Base-by-base conservation (phyloP, 2,113 vertebrate species). In the Desmodus rotundus region DNA sequence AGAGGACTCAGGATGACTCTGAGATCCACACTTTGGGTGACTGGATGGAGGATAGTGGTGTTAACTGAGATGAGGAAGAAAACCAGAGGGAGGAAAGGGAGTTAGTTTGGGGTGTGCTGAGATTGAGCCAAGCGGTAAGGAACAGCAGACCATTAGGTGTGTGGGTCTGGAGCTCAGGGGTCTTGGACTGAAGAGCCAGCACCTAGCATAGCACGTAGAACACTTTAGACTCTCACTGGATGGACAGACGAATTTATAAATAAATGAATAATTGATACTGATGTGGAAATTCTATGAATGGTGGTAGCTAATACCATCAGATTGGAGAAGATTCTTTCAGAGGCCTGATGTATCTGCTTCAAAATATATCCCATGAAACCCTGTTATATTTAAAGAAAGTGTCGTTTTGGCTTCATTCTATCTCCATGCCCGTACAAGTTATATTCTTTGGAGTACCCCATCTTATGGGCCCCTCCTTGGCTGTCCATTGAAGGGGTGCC, bases 51-150 rank as follows among this genome's bases (percentile, higher is more conserved):
- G 61, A 15, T 17, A 8, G 41, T 28, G 28, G 15, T 36, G 20
- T 61, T 20, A 5, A 26, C 58, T 22, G 61, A 63, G 58, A 7
- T 33, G 20, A 47, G 50, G 43, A 54, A 19, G 41, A 56, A 26
- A 24, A 56, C 70, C 4, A 1, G 52, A 15, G 22, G 22, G 16
- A 41, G 20, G 15, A 31, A 33, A 12, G 56, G 33, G 65, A 19
- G 31, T 52, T 11, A 12, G 7, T 33, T 33, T 33, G 17, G 5
- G 31, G 36, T 3, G 0, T 77, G 68, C 33, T 12, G 19, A 38
- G 70, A 2, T 7, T 7, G 31, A 63, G 31, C 20, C 1, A 0
- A 61, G 4, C 36, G 41, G 2, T 3, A 1, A 3, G 0, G 9
- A 19, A 65, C 24, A 45, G 47, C 16, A 24, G 77, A 7, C 20